phyloP scores from a whole-genome alignment of 2,797 vertebrate species.

The Vipera ursinii region DNA sequence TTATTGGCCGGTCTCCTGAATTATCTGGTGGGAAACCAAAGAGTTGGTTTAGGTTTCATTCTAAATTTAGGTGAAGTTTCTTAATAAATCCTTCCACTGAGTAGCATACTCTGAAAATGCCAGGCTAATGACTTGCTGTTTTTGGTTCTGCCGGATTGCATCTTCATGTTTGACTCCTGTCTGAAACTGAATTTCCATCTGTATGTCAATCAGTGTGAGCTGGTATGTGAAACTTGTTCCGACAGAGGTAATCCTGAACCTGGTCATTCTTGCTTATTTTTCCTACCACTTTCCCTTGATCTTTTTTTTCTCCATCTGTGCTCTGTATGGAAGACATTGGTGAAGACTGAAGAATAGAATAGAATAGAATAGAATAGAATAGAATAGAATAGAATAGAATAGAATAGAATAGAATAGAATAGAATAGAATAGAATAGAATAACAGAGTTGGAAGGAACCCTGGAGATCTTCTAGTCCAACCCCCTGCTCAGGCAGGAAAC shows the following conservation, averaged over 20 bases:
- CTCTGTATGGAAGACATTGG: background rate
- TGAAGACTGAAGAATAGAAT: background rate
- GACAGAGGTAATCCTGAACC: background rate
- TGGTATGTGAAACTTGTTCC: background rate
- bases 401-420: too few relatives aligned
- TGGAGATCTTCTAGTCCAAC: too few relatives aligned
- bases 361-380: too few relatives aligned
- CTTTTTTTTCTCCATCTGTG: background rate
- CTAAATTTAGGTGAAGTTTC: background rate
- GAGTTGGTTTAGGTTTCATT: background rate
- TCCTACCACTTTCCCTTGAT: background rate
- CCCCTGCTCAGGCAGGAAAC: too few relatives aligned
- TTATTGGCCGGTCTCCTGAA: background rate
- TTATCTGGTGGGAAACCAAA: background rate
- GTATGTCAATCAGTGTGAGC: background rate
- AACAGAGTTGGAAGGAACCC: too few relatives aligned
- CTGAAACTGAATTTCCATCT: background rate
- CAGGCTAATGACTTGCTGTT: background rate
- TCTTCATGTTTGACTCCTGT: background rate
- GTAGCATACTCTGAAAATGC: background rate
- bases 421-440: too few relatives aligned
- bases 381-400: too few relatives aligned
- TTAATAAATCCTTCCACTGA: background rate
- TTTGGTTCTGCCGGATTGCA: background rate
- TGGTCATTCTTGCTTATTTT: background rate